Conservation (phyloP, 2,797 vertebrate species). For the Spizella passerina region DNA sequence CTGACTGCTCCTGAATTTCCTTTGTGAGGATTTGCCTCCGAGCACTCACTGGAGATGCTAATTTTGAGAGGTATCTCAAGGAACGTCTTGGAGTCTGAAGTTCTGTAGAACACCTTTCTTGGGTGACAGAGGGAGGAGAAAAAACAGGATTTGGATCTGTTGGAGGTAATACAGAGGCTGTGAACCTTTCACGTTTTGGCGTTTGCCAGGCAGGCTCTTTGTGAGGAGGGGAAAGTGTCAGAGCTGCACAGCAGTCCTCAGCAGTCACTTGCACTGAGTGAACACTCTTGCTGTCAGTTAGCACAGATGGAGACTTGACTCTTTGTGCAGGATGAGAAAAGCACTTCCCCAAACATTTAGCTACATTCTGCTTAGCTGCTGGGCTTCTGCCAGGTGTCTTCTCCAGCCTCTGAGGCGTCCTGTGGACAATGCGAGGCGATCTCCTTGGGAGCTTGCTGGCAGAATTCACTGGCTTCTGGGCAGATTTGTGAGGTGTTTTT, state of each 20-base stretch:
- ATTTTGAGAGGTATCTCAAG: slow-evolving; percentile 7
- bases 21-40: not conserved
- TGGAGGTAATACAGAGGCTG: not conserved
- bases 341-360: slow-evolving; percentile 29
- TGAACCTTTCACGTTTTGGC: not conserved
- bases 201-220: slow-evolving; percentile 26
- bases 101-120: not conserved
- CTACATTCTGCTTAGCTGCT: slow-evolving; percentile 14
- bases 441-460: slow-evolving; percentile 24
- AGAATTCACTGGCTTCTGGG: slow-evolving; percentile 26
- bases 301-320: slow-evolving; percentile 69
- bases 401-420: slow-evolving; percentile 13
- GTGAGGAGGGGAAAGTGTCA: slow-evolving; percentile 69
- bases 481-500: slow-evolving; percentile 64
- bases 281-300: slow-evolving; percentile 31
- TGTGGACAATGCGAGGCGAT: not conserved
- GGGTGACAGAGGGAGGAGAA: not conserved
- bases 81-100: slow-evolving; percentile 2
- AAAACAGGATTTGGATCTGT: not conserved
- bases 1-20: not conserved
- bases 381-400: slow-evolving; percentile 25
- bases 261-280: slow-evolving; percentile 39
- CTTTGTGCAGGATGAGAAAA: slow-evolving; percentile 19
- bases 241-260: slow-evolving; percentile 57
- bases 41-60: not conserved